These are phyloP conservation scores for Galerucella calmariensis DNA, from an alignment of 2,888 invertebrate genomes.

Conservation along the genomic window DNA sequence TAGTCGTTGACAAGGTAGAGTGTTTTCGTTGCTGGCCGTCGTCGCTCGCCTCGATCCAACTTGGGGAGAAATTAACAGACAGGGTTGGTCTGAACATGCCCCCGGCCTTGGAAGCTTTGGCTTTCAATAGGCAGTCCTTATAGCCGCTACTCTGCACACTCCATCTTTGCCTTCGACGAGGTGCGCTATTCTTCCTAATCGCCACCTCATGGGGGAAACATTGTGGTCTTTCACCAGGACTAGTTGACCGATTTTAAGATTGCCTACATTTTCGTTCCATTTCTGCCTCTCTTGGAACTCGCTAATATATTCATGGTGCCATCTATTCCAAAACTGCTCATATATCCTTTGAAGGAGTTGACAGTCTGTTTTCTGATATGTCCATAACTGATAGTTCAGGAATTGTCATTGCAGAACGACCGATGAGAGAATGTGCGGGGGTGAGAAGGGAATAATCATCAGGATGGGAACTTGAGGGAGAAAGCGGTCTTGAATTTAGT, in stretches of 20 bases:
- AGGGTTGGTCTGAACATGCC: no score
- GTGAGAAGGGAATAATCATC: conserved; percentile 44
- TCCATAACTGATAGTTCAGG: conserved; percentile 43
- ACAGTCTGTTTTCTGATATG: no score
- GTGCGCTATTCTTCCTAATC: conserved; percentile 43
- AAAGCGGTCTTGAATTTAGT: conserved; percentile 56
- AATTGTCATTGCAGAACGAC: conserved; percentile 43
- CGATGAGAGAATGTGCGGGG: conserved; percentile 56
- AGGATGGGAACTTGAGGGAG: conserved; percentile 51
- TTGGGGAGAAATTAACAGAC: no score
- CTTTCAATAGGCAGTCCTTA: conserved; percentile 49
- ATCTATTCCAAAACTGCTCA: conserved; percentile 52
- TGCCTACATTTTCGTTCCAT: conserved; percentile 38
- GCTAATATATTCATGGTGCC: conserved; percentile 50
- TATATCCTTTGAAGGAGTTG: background rate
- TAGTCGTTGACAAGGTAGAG: no score
- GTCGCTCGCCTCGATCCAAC: no score
- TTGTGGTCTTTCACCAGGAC: conserved; percentile 55
- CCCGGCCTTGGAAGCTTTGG: conserved; percentile 31
- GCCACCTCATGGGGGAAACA: conserved; percentile 52
- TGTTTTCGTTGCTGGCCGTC: no score
- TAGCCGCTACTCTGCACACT: conserved; percentile 49
- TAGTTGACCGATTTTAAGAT: conserved; percentile 48
- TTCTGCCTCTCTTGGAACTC: conserved; percentile 47
- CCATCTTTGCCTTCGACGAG: conserved; percentile 52